These are phyloP conservation scores for Hesperia comma DNA, from an alignment of 2,888 invertebrate genomes.

Conservation along the genomic window DNA sequence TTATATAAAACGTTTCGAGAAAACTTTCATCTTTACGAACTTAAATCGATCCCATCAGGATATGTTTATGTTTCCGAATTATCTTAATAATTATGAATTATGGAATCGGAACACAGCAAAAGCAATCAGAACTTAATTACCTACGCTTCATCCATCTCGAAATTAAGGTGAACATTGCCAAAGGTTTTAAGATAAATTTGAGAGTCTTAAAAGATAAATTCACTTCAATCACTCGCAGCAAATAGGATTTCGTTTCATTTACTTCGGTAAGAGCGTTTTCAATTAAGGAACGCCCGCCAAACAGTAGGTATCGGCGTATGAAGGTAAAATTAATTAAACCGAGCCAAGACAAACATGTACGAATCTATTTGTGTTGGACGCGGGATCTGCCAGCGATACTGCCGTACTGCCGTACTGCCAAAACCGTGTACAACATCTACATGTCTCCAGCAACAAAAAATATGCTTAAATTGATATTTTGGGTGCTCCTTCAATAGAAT, in stretches of 20 bases:
- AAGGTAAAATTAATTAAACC: constrained; percentile 84
- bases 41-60: constrained; percentile 9
- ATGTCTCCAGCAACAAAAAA: constrained; percentile 13
- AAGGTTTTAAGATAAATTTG: constrained; percentile 75
- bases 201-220: constrained; percentile 82
- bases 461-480: neutral
- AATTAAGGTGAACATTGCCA: constrained; percentile 60
- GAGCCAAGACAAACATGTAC: constrained; percentile 81
- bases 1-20: neutral
- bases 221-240: constrained; percentile 80
- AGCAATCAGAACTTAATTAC: constrained; percentile 79
- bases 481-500: neutral
- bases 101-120: constrained; percentile 71
- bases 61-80: constrained; percentile 4
- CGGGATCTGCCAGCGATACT: constrained; percentile 23
- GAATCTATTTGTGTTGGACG: constrained; percentile 77
- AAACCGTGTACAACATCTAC: neutral
- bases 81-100: constrained; percentile 50
- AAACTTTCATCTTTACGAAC: constrained; percentile 4
- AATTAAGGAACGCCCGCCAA: constrained; percentile 81
- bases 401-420: constrained; percentile 25
- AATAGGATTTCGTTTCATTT: constrained; percentile 83
- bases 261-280: constrained; percentile 81
- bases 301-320: constrained; percentile 81
- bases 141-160: constrained; percentile 66